These are phyloP conservation scores for Cryptotis parvus DNA, from an alignment of 2,113 vertebrate species.

Conservation along the genomic window DNA sequence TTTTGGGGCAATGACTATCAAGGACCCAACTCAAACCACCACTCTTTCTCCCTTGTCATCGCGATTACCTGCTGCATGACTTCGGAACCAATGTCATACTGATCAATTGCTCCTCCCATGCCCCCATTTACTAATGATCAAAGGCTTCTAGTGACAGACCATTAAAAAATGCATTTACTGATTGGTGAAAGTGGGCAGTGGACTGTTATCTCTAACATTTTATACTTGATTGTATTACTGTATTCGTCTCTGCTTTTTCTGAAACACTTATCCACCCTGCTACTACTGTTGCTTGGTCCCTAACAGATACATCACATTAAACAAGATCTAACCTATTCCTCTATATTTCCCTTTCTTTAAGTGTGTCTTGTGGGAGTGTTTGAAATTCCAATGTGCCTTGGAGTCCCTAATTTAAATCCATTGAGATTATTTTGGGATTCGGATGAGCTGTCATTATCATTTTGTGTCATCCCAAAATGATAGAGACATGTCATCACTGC, in stretches of 20 bases:
- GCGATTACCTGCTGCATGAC: background rate
- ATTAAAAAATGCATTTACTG: background rate
- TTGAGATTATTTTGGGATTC: conserved; percentile 24
- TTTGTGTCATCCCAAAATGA: conserved; percentile 35
- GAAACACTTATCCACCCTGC: background rate
- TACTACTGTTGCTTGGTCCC: background rate
- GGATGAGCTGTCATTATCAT: conserved; percentile 27
- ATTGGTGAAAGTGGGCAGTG: background rate
- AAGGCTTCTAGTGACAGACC: background rate
- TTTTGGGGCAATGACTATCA: background rate
- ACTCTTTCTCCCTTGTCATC: background rate
- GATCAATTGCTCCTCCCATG: background rate
- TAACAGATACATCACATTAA: background rate
- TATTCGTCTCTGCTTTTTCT: background rate
- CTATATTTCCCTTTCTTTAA: too few relatives aligned
- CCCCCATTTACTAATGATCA: background rate
- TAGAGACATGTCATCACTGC: background rate
- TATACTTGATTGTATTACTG: background rate
- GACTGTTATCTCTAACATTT: background rate
- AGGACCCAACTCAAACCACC: background rate
- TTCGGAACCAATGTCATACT: background rate
- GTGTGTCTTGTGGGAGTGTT: background rate
- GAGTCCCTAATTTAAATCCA: conserved; percentile 14
- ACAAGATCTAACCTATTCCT: background rate
- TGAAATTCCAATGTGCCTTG: background rate